A percentile compares a stretch with the other conserved stretches of the same genome.
These are phyloP conservation scores for Drosophila dives DNA, from an alignment of 2,888 invertebrate genomes.

Conservation along the genomic window DNA sequence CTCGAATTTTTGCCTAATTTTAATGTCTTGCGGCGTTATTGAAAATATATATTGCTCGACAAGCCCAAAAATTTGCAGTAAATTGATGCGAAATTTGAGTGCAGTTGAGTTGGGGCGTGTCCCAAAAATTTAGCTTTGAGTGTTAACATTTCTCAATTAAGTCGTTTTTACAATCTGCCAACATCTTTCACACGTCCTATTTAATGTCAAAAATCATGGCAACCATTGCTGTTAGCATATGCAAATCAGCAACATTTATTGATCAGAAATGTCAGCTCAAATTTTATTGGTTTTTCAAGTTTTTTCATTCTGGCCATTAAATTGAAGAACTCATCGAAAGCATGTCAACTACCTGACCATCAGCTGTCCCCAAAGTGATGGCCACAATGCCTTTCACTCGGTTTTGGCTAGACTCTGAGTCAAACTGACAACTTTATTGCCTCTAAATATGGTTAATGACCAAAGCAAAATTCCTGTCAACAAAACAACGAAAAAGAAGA, in stretches of 20 bases:
- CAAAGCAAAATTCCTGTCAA: conserved; percentile 61
- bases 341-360: conserved; percentile 73
- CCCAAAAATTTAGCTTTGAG: neutral
- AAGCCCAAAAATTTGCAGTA: conserved; percentile 23
- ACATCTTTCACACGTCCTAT: conserved; percentile 49
- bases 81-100: conserved; percentile 27
- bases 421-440: conserved; percentile 78
- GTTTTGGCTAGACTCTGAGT: neutral
- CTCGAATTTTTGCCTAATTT: conserved; percentile 27
- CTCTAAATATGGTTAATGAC: conserved; percentile 77
- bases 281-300: conserved; percentile 38
- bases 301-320: conserved; percentile 24
- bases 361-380: conserved; percentile 14
- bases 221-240: conserved; percentile 17
- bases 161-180: neutral
- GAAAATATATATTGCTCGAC: conserved; percentile 16
- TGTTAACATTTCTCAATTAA: neutral
- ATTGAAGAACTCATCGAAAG: conserved; percentile 41
- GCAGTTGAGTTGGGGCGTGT: neutral
- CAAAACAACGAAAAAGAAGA: conserved; percentile 5
- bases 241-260: conserved; percentile 29
- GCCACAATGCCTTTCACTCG: conserved; percentile 50
- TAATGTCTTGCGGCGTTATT: conserved; percentile 22
- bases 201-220: conserved; percentile 20
- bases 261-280: conserved; percentile 19